These are phyloP conservation scores for Medauroidea extradentata DNA, from an alignment of 1,140 invertebrate species.

Conservation along the genomic window DNA sequence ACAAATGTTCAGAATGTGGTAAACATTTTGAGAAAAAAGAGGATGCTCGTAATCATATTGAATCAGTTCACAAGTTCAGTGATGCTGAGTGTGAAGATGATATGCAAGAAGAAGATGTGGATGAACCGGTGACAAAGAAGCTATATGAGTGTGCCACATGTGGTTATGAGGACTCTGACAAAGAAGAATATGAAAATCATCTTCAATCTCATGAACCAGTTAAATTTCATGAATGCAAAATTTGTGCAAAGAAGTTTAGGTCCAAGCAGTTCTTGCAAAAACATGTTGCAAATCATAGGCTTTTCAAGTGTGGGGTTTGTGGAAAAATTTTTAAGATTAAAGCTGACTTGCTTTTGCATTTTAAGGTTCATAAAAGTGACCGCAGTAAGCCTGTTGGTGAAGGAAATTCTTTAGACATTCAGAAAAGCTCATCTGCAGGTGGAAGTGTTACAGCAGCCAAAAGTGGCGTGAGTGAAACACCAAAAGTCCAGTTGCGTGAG, in stretches of 20 bases:
- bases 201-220: not conserved
- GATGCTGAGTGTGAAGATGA: not conserved
- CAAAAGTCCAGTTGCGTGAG: too few relatives aligned
- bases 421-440: too few relatives aligned
- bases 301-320: constrained; percentile 15
- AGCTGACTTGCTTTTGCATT: constrained; percentile 2
- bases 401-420: too few relatives aligned
- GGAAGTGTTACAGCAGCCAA: too few relatives aligned
- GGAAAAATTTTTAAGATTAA: constrained; percentile 3
- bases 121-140: not conserved
- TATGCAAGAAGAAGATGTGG: not conserved
- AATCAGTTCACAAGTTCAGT: not conserved
- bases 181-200: constrained; percentile 8
- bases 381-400: too few relatives aligned
- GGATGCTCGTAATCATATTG: constrained; percentile 1
- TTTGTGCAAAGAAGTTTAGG: constrained; percentile 6
- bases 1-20: constrained; percentile 7
- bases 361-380: not conserved
- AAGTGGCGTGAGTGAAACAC: too few relatives aligned
- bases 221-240: constrained; percentile 2
- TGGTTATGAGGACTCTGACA: not conserved
- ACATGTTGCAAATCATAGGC: constrained; percentile 4
- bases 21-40: not conserved
- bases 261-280: constrained; percentile 4
- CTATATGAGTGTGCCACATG: constrained; percentile 11